A percentile compares a stretch with the other conserved stretches of the same genome.
phyloP scores from a whole-genome alignment of 2,797 vertebrate species.

The Ptychobarbus kaznakovi region DNA sequence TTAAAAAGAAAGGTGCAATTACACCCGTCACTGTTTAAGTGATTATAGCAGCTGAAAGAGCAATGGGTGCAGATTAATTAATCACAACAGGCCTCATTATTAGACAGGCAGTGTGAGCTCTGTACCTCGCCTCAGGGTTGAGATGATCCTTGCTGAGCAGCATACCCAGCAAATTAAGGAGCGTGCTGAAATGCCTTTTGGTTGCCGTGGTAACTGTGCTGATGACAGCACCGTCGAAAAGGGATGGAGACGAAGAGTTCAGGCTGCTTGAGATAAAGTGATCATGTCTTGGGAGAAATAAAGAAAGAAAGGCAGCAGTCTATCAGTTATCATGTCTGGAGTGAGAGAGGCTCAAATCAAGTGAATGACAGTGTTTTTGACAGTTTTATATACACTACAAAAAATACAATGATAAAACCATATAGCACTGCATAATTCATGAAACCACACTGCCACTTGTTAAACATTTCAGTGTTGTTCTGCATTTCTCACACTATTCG shows the following conservation, averaged over 20 bases:
- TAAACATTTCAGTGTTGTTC: neutral
- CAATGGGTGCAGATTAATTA: conserved; percentile 6
- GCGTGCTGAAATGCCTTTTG: conserved; percentile 96
- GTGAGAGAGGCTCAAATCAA: neutral
- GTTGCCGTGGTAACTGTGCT: conserved; percentile 99
- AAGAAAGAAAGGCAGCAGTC: neutral
- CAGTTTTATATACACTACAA: neutral
- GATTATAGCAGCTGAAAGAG: conserved; percentile 11
- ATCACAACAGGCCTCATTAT: conserved; percentile 18
- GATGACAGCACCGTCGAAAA: conserved; percentile 98
- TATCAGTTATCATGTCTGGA: neutral
- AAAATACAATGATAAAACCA: neutral
- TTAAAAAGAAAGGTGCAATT: conserved; percentile 23
- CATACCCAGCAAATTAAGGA: conserved; percentile 89
- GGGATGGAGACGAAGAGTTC: conserved; percentile 94
- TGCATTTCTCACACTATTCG: neutral
- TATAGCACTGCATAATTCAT: neutral
- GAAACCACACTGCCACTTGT: neutral
- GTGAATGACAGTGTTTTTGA: neutral
- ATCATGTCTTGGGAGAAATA: conserved; percentile 84
- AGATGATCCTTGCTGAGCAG: conserved; percentile 92
- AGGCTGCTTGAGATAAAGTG: conserved; percentile 99
- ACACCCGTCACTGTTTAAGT: neutral
- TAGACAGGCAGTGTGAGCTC: neutral
- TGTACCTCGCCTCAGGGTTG: conserved; percentile 89